Evolutionary conservation across 2,888 invertebrate species (phyloP), one percentile per base, ranked within the genome.

Genomic region (Morpho helenor): DNA sequence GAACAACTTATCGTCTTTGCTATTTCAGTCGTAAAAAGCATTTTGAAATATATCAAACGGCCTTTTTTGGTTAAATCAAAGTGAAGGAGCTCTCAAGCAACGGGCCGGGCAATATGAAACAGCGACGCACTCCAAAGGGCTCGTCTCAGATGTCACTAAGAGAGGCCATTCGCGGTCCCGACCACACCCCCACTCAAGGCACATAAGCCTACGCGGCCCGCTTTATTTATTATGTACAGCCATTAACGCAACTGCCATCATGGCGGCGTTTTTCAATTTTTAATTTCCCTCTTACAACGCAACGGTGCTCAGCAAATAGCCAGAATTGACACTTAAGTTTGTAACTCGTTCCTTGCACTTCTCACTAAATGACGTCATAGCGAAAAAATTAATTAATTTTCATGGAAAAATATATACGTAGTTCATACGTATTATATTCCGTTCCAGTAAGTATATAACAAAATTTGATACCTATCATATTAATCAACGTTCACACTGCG

Each of bases 141-240:
- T 79, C 81, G 82, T 87, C 89, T 90, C 90, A 87, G 87, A 89
- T 90, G 87, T 88, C 89, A 84, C 82, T 71, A 74, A 73, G 78
- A 84, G 88, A 85, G 88, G 87, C 87, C 83, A 87, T 89, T 89
- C 89, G 89, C 82, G 83, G 78, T 69, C 80, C 77, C 78, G 82
- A 84, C 90, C 90, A 87, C 90, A 81, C 89, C 90, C 84, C 89
- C 86, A 87, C 89, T 89, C 82, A 79, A 85, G 77, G 81, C 87
- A 90, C 83, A 89, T 90, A 89, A 87, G 87, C 88, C 81, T 79
- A 84, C 83, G 77, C 84, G 80, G 77, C 80, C 80, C 84, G 85
- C 87, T 87, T 87, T 90, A 89, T 88, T 88, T 87, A 89, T 89
- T 89, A 90, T 90, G 88, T 89, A 89, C 87, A 84, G 84, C 87